Evolutionary conservation across 2,888 invertebrate species (phyloP).

Genomic region (Pocota personata): DNA sequence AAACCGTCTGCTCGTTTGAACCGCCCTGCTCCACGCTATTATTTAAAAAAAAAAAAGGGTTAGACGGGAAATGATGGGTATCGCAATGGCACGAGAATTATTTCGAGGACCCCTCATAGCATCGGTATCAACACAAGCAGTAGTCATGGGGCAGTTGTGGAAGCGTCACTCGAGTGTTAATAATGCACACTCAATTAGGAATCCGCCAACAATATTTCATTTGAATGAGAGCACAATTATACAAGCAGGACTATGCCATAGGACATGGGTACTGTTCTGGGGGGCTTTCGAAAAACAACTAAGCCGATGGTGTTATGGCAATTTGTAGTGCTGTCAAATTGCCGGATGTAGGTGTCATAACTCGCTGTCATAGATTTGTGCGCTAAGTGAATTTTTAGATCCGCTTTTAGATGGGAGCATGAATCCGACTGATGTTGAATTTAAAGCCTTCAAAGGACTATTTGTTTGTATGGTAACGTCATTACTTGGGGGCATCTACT

Average conservation of each 20-base stretch:
- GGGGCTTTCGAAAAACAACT: neutral
- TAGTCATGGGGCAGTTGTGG: slow-evolving; percentile 1
- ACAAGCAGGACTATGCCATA: neutral
- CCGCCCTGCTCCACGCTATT: neutral
- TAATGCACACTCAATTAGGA: slow-evolving; percentile 64
- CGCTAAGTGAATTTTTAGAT: slow-evolving; percentile 47
- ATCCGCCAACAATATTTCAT: slow-evolving; percentile 45
- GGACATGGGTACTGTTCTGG: neutral
- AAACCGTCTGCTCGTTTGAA: neutral
- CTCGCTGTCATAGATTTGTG: slow-evolving; percentile 50
- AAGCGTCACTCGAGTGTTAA: slow-evolving; percentile 39
- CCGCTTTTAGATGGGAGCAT: neutral
- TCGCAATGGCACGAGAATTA: slow-evolving; percentile 6
- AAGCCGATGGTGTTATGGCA: slow-evolving; percentile 38
- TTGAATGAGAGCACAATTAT: slow-evolving; percentile 46
- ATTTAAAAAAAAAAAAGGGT: slow-evolving; percentile 46
- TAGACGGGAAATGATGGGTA: slow-evolving; percentile 1
- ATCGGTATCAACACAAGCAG: neutral
- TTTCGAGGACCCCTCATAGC: neutral
- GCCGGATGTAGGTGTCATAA: slow-evolving; percentile 60
- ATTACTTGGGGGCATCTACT: neutral
- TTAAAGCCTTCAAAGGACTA: neutral
- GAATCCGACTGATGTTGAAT: neutral
- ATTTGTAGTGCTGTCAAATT: slow-evolving; percentile 62
- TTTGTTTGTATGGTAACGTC: neutral